These are phyloP conservation scores for Natrix natrix DNA, from an alignment of 2,797 vertebrate genomes.

Conservation along the genomic window DNA sequence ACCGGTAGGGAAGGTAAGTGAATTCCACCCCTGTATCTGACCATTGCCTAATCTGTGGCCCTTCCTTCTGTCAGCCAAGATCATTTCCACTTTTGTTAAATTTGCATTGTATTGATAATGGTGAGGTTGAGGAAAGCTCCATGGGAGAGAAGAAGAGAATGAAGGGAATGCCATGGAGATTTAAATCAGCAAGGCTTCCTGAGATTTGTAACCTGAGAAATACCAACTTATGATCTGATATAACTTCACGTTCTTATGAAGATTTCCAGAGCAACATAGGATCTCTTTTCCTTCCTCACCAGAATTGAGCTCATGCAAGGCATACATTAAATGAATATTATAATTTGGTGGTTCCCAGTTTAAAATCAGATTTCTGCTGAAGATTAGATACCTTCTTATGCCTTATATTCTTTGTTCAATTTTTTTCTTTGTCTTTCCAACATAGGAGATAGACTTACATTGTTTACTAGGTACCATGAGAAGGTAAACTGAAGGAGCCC, in stretches of 20 bases:
- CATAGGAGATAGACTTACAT: not conserved
- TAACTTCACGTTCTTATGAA: not conserved
- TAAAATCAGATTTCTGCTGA: not conserved
- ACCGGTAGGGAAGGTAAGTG: no score
- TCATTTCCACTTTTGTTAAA: not conserved
- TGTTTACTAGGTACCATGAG: slow-evolving; percentile 3
- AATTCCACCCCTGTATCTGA: not conserved
- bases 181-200: not conserved
- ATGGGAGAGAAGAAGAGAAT: not conserved
- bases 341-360: not conserved
- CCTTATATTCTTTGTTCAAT: not conserved
- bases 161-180: not conserved
- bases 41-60: not conserved
- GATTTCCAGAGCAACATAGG: not conserved
- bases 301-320: not conserved
- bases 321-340: not conserved
- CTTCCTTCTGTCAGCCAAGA: not conserved
- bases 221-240: not conserved
- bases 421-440: slow-evolving; percentile 5
- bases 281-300: not conserved
- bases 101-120: not conserved
- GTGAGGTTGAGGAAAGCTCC: not conserved
- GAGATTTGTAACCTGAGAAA: not conserved
- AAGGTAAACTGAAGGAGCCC: slow-evolving; percentile 13
- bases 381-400: not conserved